Evolutionary conservation across 2,113 vertebrate species (phyloP).

Genomic region (Mesitornis unicolor): DNA sequence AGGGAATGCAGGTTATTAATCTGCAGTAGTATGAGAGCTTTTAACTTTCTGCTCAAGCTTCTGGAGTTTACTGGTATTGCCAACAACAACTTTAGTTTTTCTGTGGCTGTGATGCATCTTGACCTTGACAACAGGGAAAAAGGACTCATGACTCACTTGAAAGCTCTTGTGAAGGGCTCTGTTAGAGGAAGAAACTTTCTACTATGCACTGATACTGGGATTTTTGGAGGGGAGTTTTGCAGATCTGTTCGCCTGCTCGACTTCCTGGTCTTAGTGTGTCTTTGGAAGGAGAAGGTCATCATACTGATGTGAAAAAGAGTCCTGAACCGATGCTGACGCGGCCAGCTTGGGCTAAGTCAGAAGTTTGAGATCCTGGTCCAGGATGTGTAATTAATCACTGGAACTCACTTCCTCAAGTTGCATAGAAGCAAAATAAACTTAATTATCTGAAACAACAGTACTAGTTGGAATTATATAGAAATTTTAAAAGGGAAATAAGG

Average conservation of each 20-base stretch:
- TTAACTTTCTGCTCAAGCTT: not conserved
- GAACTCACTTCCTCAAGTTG: not conserved
- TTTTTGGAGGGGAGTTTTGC: not conserved
- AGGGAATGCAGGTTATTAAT: not conserved
- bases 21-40: not conserved
- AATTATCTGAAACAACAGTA: not conserved
- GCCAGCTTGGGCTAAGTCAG: not conserved
- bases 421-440: not conserved
- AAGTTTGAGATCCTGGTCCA: not conserved
- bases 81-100: not conserved
- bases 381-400: not conserved
- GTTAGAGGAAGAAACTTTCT: not conserved
- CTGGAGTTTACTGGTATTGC: not conserved
- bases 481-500: not conserved
- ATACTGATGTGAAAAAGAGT: not conserved
- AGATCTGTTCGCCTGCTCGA: not conserved
- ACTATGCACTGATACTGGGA: not conserved
- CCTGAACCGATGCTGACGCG: not conserved
- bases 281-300: not conserved
- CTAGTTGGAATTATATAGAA: not conserved
- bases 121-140: slow-evolving; percentile 16
- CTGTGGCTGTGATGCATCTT: not conserved
- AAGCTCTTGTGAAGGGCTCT: not conserved
- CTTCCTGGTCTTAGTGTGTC: not conserved
- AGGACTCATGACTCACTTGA: not conserved